Percentiles rank a stretch among this genome's conserved stretches.
phyloP scores from a whole-genome alignment of 2,113 vertebrate species.

The Sarotherodon lohbergeri region DNA sequence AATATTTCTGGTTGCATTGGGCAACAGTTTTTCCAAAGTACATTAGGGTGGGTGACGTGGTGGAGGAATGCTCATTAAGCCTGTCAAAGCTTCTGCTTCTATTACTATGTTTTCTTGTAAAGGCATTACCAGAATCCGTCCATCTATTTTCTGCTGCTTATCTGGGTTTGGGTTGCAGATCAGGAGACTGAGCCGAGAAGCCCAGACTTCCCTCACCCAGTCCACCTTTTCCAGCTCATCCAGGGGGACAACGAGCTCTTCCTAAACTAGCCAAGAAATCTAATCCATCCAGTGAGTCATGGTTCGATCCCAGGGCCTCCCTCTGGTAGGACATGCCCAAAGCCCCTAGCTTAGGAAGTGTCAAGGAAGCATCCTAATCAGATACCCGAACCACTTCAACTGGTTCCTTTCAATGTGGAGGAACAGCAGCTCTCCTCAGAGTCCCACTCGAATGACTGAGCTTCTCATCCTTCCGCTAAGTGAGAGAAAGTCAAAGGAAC shows the following conservation, averaged over 20 bases:
- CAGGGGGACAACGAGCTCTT: too few species aligned
- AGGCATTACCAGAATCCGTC: accelerated
- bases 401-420: not conserved
- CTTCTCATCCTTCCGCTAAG: not conserved
- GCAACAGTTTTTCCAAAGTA: not conserved
- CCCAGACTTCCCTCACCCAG: too few species aligned
- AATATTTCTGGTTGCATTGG: not conserved
- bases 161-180: not conserved
- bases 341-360: not conserved
- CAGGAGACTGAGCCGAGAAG: not conserved
- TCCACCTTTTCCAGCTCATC: too few species aligned
- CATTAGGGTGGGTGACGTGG: not conserved
- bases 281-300: too few species aligned
- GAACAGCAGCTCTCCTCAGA: not conserved
- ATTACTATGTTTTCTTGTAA: accelerated
- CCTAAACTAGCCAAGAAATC: too few species aligned
- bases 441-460: not conserved
- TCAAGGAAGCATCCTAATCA: not conserved
- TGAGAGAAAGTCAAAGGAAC: not conserved
- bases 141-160: not conserved
- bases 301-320: too few species aligned
- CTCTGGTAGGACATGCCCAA: too few species aligned
- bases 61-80: not conserved
- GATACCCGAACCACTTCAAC: accelerated
- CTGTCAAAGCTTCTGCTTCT: not conserved